These are phyloP conservation scores for Cotesia glomerata DNA, from an alignment of 1,140 invertebrate species.

Conservation along the genomic window DNA sequence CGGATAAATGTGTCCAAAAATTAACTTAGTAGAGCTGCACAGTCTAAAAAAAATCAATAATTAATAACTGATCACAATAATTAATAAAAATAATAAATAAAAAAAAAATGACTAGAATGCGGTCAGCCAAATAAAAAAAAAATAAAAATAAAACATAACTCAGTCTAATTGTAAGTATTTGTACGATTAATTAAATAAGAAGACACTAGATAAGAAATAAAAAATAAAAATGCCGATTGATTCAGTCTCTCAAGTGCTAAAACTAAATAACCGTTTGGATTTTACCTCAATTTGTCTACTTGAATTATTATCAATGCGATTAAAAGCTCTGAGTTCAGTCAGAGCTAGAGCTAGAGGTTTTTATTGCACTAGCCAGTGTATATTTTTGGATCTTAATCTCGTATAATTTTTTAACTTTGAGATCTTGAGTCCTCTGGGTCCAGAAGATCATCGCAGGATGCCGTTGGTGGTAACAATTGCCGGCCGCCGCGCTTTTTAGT, in stretches of 20 bases:
- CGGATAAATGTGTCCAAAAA: too few species aligned
- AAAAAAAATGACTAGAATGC: too few species aligned
- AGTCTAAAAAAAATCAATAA: too few species aligned
- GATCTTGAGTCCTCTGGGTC: slow-evolving; percentile 53
- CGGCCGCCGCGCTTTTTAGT: slow-evolving; percentile 70
- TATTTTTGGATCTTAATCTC: slow-evolving; percentile 40
- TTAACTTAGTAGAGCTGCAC: too few species aligned
- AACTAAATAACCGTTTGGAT: slow-evolving; percentile 22
- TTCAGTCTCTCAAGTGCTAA: slow-evolving; percentile 33
- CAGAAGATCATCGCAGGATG: slow-evolving; percentile 59
- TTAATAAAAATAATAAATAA: too few species aligned
- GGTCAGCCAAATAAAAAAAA: neutral
- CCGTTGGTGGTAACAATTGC: slow-evolving; percentile 57
- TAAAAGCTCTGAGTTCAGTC: neutral
- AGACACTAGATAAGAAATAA: slow-evolving; percentile 11
- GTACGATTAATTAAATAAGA: neutral
- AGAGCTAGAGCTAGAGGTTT: neutral
- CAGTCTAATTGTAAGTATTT: neutral
- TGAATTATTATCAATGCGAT: neutral
- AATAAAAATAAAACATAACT: slow-evolving; percentile 7
- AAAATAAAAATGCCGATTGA: slow-evolving; percentile 18
- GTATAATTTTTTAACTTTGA: slow-evolving; percentile 53
- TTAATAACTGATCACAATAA: too few species aligned
- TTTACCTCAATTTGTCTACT: neutral
- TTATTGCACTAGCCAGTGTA: neutral